Conservation (phyloP, 2,797 vertebrate species). For the Sandelia bainsii region DNA sequence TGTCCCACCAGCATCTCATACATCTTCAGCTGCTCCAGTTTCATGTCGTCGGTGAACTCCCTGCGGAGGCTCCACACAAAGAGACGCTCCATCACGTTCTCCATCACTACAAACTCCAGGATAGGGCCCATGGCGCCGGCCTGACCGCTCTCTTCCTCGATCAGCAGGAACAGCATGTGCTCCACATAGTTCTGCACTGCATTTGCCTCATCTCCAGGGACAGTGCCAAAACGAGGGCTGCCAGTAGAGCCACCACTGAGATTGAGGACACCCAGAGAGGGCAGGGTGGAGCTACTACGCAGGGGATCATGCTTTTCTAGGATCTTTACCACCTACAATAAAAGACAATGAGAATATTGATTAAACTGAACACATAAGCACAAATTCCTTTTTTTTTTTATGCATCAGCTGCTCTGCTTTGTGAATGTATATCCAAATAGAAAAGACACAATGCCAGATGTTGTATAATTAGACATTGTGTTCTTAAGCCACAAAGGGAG, state of each 20-base stretch:
- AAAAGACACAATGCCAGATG: neutral
- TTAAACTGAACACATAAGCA: neutral
- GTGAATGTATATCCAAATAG: neutral
- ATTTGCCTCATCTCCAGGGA: constrained; percentile 94
- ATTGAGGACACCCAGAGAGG: constrained; percentile 64
- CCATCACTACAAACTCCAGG: constrained; percentile 96
- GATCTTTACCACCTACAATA: constrained; percentile 93
- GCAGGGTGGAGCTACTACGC: constrained; percentile 79
- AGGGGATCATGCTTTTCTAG: constrained; percentile 96
- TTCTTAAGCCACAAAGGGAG: no score
- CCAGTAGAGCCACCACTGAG: constrained; percentile 38
- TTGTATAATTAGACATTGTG: neutral
- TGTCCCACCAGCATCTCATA: constrained; percentile 96
- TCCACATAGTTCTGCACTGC: constrained; percentile 99
- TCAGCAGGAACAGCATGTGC: constrained; percentile 96
- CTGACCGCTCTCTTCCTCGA: constrained; percentile 92
- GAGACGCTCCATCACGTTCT: constrained; percentile 98
- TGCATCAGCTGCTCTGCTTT: neutral
- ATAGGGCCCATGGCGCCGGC: constrained; percentile 95
- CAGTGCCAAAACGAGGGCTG: constrained; percentile 73
- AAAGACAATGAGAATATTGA: neutral
- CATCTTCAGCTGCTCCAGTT: constrained; percentile 97
- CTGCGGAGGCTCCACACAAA: constrained; percentile 97
- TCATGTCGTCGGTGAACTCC: constrained; percentile 97
- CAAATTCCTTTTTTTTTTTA: neutral